Conservation (phyloP, 2,888 invertebrate species). For the Lymantria monacha region DNA sequence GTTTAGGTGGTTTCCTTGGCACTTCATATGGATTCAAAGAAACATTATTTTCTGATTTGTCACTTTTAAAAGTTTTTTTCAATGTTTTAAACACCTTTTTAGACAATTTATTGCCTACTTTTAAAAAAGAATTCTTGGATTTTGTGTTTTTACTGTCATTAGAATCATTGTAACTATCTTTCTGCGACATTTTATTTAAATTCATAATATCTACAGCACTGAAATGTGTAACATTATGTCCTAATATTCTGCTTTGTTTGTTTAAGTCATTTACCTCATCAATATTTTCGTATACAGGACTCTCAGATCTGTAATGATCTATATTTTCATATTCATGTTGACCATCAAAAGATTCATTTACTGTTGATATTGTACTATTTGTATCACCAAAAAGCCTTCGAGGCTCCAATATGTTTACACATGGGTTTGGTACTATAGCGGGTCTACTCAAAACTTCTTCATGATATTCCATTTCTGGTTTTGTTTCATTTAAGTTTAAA, state of each 20-base stretch:
- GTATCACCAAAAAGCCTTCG: constrained; percentile 67
- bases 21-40: constrained; percentile 76
- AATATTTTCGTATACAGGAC: constrained; percentile 70
- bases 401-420: constrained; percentile 49
- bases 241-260: constrained; percentile 76
- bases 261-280: constrained; percentile 56
- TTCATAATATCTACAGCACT: constrained; percentile 71
- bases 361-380: constrained; percentile 72
- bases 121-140: constrained; percentile 58
- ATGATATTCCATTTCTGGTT: constrained; percentile 58
- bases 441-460: constrained; percentile 45
- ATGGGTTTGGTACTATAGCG: constrained; percentile 13
- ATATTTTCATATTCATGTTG: constrained; percentile 69
- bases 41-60: constrained; percentile 55
- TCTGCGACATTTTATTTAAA: constrained; percentile 53
- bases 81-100: constrained; percentile 72
- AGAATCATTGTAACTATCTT: constrained; percentile 59
- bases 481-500: constrained; percentile 34
- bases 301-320: constrained; percentile 60
- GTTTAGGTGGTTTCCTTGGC: constrained; percentile 61
- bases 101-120: constrained; percentile 67
- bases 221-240: constrained; percentile 71
- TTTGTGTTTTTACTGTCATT: constrained; percentile 65
- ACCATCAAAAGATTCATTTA: constrained; percentile 58
- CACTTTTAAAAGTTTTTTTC: constrained; percentile 69